These are phyloP conservation scores for Ferrisia virgata DNA, from an alignment of 2,888 invertebrate genomes.

Conservation along the genomic window DNA sequence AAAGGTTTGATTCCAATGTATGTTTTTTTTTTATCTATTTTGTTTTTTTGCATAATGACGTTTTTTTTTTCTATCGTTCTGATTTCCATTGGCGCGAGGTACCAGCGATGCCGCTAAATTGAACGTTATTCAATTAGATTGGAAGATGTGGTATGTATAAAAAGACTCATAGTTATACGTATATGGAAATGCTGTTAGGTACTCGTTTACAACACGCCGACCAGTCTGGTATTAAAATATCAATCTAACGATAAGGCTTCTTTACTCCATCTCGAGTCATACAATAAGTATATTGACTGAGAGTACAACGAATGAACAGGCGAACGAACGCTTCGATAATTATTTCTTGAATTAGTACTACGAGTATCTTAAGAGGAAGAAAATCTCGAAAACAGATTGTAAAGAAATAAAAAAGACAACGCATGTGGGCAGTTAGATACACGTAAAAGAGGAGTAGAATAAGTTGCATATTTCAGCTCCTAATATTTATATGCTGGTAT, in stretches of 20 bases:
- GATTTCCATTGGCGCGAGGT: not conserved
- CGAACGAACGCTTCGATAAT: not conserved
- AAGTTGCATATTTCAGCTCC: not conserved
- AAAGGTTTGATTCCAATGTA: not conserved
- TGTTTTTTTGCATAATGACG: too few relatives aligned
- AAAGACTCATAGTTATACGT: not conserved
- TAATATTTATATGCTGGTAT: not conserved
- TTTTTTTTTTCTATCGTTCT: not conserved
- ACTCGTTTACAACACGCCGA: not conserved
- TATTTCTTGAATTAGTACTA: not conserved
- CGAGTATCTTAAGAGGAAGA: too few relatives aligned
- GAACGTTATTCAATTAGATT: not conserved
- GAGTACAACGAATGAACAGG: not conserved
- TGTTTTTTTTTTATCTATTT: not conserved
- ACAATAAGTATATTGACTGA: not conserved
- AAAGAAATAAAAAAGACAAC: not conserved
- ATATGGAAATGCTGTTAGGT: conserved; percentile 1
- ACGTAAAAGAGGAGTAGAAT: not conserved
- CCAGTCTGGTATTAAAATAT: conserved; percentile 4
- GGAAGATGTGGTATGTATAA: not conserved
- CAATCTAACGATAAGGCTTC: not conserved
- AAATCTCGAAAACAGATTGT: not conserved
- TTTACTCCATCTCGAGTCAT: not conserved
- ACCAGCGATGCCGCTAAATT: not conserved
- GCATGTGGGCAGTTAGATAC: not conserved